Conservation (phyloP, 2,888 invertebrate genomes). For the Xestia xanthographa region DNA sequence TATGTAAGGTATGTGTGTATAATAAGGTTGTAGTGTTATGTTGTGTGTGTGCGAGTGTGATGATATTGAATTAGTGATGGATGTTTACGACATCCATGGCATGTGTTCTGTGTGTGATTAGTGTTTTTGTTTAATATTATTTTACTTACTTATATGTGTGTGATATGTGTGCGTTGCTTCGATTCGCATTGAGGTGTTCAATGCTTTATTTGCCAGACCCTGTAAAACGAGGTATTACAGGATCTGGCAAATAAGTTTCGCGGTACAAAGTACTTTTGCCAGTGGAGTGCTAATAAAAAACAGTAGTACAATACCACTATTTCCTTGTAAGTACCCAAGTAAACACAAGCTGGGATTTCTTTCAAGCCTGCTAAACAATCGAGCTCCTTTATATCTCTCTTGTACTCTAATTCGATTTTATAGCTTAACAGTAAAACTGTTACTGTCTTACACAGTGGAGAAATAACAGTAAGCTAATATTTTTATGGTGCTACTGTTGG, state of each 20-base stretch:
- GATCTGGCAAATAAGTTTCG: background rate
- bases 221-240: background rate
- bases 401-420: conserved; percentile 70
- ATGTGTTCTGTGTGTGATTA: no score
- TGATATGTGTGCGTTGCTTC: no score
- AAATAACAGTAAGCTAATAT: conserved; percentile 42
- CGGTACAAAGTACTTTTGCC: background rate
- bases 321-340: conserved; percentile 15
- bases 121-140: no score
- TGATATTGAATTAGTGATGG: no score
- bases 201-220: no score
- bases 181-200: no score
- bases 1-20: no score
- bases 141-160: no score
- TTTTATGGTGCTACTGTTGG: conserved; percentile 5
- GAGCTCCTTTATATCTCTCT: conserved; percentile 60
- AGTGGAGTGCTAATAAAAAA: conserved; percentile 1
- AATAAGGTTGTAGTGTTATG: no score
- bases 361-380: conserved; percentile 54
- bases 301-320: background rate
- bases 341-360: conserved; percentile 30
- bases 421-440: conserved; percentile 57
- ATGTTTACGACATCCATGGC: no score
- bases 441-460: conserved; percentile 53
- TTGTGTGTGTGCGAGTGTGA: no score